Percentiles rank a stretch among this genome's conserved stretches.
Evolutionary conservation across 2,797 vertebrate genomes (phyloP).

Genomic region (Lophius americanus): DNA sequence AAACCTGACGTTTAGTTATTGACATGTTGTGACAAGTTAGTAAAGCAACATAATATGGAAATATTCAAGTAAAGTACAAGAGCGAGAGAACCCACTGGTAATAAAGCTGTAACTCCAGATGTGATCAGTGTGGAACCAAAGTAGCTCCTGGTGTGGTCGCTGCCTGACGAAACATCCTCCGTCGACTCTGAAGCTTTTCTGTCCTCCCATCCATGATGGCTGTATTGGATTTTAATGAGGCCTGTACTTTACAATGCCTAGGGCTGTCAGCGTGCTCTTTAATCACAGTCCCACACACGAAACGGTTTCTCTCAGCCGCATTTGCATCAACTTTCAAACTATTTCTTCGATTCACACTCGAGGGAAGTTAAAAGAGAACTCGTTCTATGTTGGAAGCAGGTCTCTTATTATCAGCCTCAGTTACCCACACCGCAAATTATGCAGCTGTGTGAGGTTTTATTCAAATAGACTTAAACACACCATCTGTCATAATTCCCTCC

Average conservation of each 20-base stretch:
- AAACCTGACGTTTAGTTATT: too few relatives aligned
- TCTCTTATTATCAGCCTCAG: conserved; percentile 49
- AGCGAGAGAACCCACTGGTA: conserved; percentile 8
- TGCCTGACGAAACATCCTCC: conserved; percentile 39
- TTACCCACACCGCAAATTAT: conserved; percentile 19
- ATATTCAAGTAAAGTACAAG: too few relatives aligned
- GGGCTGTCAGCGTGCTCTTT: conserved; percentile 39
- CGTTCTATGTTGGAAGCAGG: background rate
- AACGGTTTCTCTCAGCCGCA: conserved; percentile 10
- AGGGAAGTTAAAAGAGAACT: conserved; percentile 23
- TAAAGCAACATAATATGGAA: too few relatives aligned
- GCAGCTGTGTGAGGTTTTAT: conserved; percentile 32
- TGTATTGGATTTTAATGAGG: conserved; percentile 61
- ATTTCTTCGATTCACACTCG: conserved; percentile 27
- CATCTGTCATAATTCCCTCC: background rate
- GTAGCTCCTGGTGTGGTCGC: conserved; percentile 37
- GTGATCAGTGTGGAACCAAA: conserved; percentile 21
- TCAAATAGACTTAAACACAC: conserved; percentile 15
- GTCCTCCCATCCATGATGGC: conserved; percentile 43
- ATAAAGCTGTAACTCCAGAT: conserved; percentile 29
- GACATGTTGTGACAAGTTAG: too few relatives aligned
- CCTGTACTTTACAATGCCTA: conserved; percentile 38
- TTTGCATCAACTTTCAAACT: conserved; percentile 6
- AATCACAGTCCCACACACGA: conserved; percentile 36
- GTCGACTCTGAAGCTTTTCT: conserved; percentile 44